Evolutionary conservation across 2,113 vertebrate genomes (phyloP).

Genomic region (Rallus limicola): DNA sequence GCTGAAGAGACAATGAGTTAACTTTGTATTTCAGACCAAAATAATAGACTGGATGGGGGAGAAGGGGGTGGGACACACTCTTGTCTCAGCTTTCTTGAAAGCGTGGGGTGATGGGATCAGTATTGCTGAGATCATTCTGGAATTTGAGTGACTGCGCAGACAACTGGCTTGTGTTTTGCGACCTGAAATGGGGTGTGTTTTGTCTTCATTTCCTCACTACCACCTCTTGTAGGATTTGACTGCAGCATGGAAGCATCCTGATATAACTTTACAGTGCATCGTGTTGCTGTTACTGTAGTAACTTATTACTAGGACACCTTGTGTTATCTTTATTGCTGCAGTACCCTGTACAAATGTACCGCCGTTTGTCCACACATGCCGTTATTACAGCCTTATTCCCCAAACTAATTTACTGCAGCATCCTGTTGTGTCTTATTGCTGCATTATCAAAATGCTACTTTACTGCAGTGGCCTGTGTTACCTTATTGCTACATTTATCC

Average conservation of each 20-base stretch:
- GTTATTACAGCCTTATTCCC: background rate
- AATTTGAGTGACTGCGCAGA: conserved; percentile 2
- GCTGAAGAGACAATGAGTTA: conserved; percentile 13
- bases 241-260: conserved; percentile 50
- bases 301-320: conserved; percentile 32
- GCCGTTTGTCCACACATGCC: background rate
- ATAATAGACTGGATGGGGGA: conserved; percentile 33
- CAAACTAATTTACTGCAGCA: conserved; percentile 44
- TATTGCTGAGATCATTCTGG: conserved; percentile 39
- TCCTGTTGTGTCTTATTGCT: conserved; percentile 57
- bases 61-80: background rate
- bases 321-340: conserved; percentile 73
- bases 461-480: conserved; percentile 54
- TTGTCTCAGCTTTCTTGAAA: conserved; percentile 61
- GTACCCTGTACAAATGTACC: conserved; percentile 57
- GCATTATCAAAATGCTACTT: conserved; percentile 62
- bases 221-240: background rate
- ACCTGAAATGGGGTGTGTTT: background rate
- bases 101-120: conserved; percentile 5
- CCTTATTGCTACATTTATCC: conserved; percentile 71
- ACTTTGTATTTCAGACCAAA: conserved; percentile 58
- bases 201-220: background rate
- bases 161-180: background rate
- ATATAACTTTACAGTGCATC: conserved; percentile 30
- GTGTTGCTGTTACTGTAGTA: conserved; percentile 37